Evolutionary conservation across 2,113 vertebrate genomes (phyloP).

Genomic region (Ciconia boyciana): DNA sequence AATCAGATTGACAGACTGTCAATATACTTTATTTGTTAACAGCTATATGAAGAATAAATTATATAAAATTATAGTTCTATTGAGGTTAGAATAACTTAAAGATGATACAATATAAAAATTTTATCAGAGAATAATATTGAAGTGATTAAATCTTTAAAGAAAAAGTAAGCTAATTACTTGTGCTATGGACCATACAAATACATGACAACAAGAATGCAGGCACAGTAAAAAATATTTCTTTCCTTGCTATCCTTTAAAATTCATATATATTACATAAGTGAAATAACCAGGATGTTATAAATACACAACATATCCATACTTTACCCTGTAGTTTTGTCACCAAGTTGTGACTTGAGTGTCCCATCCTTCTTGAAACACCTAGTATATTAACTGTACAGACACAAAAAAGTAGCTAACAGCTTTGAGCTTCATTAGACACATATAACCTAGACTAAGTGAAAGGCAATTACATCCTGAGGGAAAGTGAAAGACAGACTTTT

Average conservation of each 20-base stretch:
- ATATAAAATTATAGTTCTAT: neutral
- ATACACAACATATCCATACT: neutral
- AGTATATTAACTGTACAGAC: neutral
- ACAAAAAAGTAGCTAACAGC: neutral
- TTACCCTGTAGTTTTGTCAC: neutral
- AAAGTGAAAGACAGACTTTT: neutral
- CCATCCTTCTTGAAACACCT: neutral
- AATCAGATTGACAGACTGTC: neutral
- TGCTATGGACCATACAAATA: neutral
- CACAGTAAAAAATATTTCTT: neutral
- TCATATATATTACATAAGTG: neutral
- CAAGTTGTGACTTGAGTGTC: neutral
- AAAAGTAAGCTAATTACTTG: neutral
- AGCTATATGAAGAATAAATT: neutral
- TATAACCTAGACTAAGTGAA: neutral
- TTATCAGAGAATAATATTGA: neutral
- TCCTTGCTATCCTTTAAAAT: neutral
- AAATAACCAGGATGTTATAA: neutral
- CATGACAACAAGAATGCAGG: accelerated
- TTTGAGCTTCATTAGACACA: neutral
- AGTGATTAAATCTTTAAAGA: neutral
- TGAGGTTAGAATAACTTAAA: neutral
- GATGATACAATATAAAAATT: neutral
- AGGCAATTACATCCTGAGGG: neutral
- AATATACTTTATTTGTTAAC: neutral